These are phyloP conservation scores for Arrhamphus sclerolepis DNA, from an alignment of 2,797 vertebrate species.

Conservation along the genomic window DNA sequence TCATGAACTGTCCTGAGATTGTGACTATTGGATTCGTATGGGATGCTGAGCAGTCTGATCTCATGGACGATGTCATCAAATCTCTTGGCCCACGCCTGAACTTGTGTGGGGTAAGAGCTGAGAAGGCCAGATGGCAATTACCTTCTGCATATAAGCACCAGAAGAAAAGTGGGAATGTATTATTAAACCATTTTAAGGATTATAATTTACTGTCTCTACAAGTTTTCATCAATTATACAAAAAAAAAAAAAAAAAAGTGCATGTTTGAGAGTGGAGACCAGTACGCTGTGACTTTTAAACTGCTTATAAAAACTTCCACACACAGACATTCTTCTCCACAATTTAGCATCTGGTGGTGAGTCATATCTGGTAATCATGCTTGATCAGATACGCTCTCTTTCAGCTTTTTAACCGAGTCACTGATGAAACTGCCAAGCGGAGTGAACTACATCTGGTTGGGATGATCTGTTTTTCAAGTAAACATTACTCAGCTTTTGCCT, in stretches of 20 bases:
- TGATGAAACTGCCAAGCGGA: slow-evolving; percentile 94
- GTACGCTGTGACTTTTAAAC: too few species aligned
- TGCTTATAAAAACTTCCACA: too few species aligned
- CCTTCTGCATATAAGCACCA: not conserved
- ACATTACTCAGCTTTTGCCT: slow-evolving; percentile 97
- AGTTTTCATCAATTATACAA: too few species aligned
- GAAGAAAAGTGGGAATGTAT: not conserved
- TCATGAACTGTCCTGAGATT: slow-evolving; percentile 98
- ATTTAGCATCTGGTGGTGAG: slow-evolving; percentile 33
- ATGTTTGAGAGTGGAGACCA: too few species aligned
- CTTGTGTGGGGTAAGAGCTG: slow-evolving; percentile 88
- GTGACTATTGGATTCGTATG: slow-evolving; percentile 97
- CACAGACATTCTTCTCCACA: not conserved
- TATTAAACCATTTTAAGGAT: not conserved
- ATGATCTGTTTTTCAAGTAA: slow-evolving; percentile 98
- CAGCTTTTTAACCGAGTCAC: slow-evolving; percentile 97
- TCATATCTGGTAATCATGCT: slow-evolving; percentile 16
- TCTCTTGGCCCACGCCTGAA: slow-evolving; percentile 89
- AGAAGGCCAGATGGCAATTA: not conserved
- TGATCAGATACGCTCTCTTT: slow-evolving; percentile 50
- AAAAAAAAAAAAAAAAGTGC: not conserved
- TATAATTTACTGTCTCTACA: not conserved
- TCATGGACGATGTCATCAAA: slow-evolving; percentile 92
- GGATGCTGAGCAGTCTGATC: slow-evolving; percentile 96
- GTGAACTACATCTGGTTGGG: slow-evolving; percentile 94